A percentile compares a stretch with the other conserved stretches of the same genome.
These are phyloP conservation scores for Sycobia sp. DNA, from an alignment of 1,140 invertebrate genomes.

Conservation along the genomic window DNA sequence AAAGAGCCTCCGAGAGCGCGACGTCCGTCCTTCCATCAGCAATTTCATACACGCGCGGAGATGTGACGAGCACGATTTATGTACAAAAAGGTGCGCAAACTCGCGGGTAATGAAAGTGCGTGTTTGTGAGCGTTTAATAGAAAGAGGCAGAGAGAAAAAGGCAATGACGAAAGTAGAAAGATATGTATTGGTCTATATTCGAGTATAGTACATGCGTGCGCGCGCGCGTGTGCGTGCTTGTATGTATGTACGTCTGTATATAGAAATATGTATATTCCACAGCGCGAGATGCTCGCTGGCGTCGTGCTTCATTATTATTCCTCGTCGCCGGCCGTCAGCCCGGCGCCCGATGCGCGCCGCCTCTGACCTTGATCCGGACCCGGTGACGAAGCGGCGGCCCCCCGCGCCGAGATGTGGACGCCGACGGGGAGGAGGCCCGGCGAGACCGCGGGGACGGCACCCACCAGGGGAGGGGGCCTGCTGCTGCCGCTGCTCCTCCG, in stretches of 20 bases:
- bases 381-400: conserved; percentile 52
- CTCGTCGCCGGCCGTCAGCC: too few relatives aligned
- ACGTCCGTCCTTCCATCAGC: too few relatives aligned
- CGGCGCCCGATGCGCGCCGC: neutral
- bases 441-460: neutral
- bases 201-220: too few relatives aligned
- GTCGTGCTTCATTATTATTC: neutral
- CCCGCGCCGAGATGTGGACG: conserved; percentile 25
- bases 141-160: too few relatives aligned
- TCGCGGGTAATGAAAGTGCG: neutral
- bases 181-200: too few relatives aligned
- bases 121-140: neutral
- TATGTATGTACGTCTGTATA: neutral
- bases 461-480: conserved; percentile 12
- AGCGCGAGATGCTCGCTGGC: conserved; percentile 13
- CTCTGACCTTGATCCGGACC: conserved; percentile 47
- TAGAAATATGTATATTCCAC: neutral
- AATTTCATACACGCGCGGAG: too few relatives aligned
- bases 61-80: too few relatives aligned
- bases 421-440: neutral
- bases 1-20: too few relatives aligned
- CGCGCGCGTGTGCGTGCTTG: neutral
- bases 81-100: neutral
- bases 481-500: neutral
- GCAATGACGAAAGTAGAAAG: too few relatives aligned